Base-by-base conservation (phyloP, 1,140 invertebrate genomes). In the Drosophila bipectinata region DNA sequence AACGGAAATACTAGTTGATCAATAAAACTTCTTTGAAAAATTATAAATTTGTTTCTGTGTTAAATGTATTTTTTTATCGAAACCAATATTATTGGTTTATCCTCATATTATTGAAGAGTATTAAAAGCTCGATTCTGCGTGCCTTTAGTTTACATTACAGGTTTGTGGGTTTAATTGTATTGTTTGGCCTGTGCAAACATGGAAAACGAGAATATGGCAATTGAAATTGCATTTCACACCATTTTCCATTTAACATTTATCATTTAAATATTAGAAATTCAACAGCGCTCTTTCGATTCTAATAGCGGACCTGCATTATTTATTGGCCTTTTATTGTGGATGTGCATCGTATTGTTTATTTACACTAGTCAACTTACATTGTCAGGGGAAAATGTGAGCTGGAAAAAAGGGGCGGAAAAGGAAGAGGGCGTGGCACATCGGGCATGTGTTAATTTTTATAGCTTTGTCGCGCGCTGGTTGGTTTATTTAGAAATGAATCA, bases 381-480 rank as follows among this genome's bases (percentile, higher is more conserved):
- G 49, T 49, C 71, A 59, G 51, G 10, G 41, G 37, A 24, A 55
- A 63, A 63, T 48, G 9, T 10, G 34, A 47, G 56, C 45, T 52
- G 34, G 26, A 30, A 52, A 80, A 80, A 62, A 48, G 55, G 15
- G 39, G 48, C 76, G 62, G 47, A 39, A 14, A 15, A 21, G 62
- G 14, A 59, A 24, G 52, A 49, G 34, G 30, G 28, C 15, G 62
- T 41, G 28, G 62, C 26, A 52, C 34, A 55, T 54, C 32, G 61
- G 59, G 64, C 66, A 79, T 80, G 79, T 77, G 72, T 72, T 81
- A 59, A 77, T 77, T 81, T 81, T 85, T 73, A 85, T 83, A 57
- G 72, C 71, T 77, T 62, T 85, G 81, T 84, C 81, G 77, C 81
- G 58, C 61, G 54, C 28, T 32, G 12, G 55, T 78, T 58, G 55